These are phyloP conservation scores for Brachionus paranguensis DNA, from an alignment of 1,140 invertebrate species.

Conservation along the genomic window DNA sequence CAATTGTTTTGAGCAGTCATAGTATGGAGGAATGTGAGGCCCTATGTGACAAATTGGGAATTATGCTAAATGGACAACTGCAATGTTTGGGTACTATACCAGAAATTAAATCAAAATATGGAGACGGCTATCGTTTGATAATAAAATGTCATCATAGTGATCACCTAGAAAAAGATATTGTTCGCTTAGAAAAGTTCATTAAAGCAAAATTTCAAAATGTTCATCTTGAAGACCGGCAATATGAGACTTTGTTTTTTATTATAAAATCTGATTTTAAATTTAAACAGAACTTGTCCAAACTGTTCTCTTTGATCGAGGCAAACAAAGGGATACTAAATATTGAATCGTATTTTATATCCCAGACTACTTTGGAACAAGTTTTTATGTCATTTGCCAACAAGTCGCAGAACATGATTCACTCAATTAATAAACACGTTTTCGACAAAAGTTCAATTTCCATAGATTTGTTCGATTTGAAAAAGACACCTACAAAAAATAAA, in stretches of 20 bases:
- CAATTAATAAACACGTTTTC: conserved; percentile 14
- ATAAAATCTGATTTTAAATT: not conserved
- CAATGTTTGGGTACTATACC: conserved; percentile 58
- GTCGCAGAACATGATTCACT: not conserved
- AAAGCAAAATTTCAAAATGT: not conserved
- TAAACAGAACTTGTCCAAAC: conserved; percentile 24
- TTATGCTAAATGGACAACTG: conserved; percentile 45
- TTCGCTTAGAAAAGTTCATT: not conserved
- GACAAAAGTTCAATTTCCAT: not conserved
- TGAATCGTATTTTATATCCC: conserved; percentile 27
- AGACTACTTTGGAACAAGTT: conserved; percentile 41
- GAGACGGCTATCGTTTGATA: conserved; percentile 51
- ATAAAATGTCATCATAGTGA: conserved; percentile 35
- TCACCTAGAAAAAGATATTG: not conserved
- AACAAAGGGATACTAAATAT: conserved; percentile 20
- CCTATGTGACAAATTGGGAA: conserved; percentile 43
- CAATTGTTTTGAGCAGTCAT: conserved; percentile 34
- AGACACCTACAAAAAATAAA: not conserved
- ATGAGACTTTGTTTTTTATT: conserved; percentile 25
- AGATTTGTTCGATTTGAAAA: conserved; percentile 14
- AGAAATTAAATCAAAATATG: conserved; percentile 55
- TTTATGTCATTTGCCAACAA: conserved; percentile 40
- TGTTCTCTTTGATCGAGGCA: conserved; percentile 24
- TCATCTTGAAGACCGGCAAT: conserved; percentile 2
- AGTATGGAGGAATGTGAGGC: conserved; percentile 40